phyloP scores from a whole-genome alignment of 2,888 invertebrate genomes.

The Dinocampus coccinellae region DNA sequence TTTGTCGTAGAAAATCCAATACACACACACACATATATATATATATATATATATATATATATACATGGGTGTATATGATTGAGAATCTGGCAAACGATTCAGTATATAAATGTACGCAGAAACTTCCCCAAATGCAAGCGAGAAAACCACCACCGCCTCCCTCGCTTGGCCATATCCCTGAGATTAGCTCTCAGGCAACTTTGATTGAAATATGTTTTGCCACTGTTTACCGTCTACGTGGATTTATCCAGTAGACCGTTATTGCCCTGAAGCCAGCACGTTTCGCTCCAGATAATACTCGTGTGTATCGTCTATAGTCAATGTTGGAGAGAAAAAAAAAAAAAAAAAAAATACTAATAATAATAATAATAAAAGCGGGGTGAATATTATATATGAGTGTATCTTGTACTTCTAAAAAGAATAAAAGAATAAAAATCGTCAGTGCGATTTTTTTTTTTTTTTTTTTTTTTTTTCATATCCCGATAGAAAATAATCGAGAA shows the following conservation, averaged over 20 bases:
- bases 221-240: conserved; percentile 57
- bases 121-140: conserved; percentile 18
- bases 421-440: neutral
- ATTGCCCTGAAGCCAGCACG: conserved; percentile 45
- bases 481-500: neutral
- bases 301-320: neutral
- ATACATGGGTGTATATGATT: neutral
- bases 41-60: too few relatives aligned
- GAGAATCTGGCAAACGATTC: neutral
- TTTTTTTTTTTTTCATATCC: neutral
- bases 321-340: neutral
- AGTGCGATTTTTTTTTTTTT: neutral
- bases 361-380: neutral
- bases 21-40: neutral
- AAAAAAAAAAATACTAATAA: neutral
- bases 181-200: conserved; percentile 53
- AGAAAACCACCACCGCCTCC: too few relatives aligned
- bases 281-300: conserved; percentile 44
- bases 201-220: conserved; percentile 65
- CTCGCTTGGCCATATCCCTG: conserved; percentile 24
- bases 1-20: conserved; percentile 13
- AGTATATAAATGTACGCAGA: conserved; percentile 6
- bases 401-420: neutral
- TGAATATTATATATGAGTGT: neutral
- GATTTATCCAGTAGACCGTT: conserved; percentile 52